These are phyloP conservation scores for Araneus ventricosus DNA, from an alignment of 1,140 invertebrate genomes.

Conservation along the genomic window DNA sequence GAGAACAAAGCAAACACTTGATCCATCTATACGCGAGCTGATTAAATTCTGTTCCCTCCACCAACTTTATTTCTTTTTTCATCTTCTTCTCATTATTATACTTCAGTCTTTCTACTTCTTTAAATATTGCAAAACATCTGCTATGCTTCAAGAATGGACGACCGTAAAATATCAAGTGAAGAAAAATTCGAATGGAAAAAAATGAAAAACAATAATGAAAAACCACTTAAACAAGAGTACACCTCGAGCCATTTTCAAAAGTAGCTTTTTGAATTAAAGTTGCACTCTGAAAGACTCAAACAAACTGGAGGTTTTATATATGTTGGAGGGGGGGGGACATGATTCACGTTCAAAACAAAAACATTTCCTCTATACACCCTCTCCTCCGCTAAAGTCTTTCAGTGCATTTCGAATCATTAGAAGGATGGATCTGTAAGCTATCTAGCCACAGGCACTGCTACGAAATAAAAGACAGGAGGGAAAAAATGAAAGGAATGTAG, in stretches of 20 bases:
- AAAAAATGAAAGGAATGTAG: slow-evolving; percentile 39
- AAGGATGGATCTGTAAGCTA: slow-evolving; percentile 51
- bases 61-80: neutral
- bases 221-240: slow-evolving; percentile 66
- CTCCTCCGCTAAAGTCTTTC: neutral
- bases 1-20: slow-evolving; percentile 24
- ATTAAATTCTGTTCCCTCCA: slow-evolving; percentile 7
- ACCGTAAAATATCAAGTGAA: slow-evolving; percentile 12
- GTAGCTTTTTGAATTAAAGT: slow-evolving; percentile 73
- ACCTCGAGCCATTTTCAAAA: slow-evolving; percentile 67
- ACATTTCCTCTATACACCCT: slow-evolving; percentile 18
- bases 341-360: slow-evolving; percentile 59
- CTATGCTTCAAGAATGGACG: neutral
- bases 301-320: slow-evolving; percentile 55
- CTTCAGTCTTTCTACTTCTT: neutral
- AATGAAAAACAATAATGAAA: slow-evolving; percentile 62
- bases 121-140: slow-evolving; percentile 45
- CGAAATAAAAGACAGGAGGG: slow-evolving; percentile 35
- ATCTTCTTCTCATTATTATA: neutral
- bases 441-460: slow-evolving; percentile 57
- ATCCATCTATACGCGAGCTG: neutral
- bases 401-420: slow-evolving; percentile 64
- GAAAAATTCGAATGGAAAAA: slow-evolving; percentile 40
- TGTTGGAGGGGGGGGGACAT: neutral
- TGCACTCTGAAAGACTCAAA: slow-evolving; percentile 63